Percentiles rank a stretch among this genome's conserved stretches.
These are phyloP conservation scores for Dicroscelio sp. DNA, from an alignment of 2,888 invertebrate species.

Conservation along the genomic window DNA sequence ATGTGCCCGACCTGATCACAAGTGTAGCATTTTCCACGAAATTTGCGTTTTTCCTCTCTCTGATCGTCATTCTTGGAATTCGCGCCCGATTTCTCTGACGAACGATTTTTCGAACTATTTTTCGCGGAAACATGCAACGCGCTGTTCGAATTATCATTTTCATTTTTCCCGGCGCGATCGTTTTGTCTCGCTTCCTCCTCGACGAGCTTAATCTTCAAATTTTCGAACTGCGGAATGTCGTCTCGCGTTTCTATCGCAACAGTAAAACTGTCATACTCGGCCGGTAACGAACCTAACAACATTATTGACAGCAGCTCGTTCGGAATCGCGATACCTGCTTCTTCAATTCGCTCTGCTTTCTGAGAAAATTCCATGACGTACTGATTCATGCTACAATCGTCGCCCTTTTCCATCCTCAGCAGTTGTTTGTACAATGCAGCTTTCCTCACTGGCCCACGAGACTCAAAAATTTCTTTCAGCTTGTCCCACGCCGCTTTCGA, in stretches of 20 bases:
- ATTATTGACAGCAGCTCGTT: constrained; percentile 67
- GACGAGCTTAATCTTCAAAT: constrained; percentile 64
- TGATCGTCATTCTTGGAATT: neutral
- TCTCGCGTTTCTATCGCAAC: constrained; percentile 25
- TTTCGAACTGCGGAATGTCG: constrained; percentile 2
- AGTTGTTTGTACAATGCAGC: constrained; percentile 25
- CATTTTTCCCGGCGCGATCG: constrained; percentile 3
- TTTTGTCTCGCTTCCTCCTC: constrained; percentile 69
- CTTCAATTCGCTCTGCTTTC: constrained; percentile 42
- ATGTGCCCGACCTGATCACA: constrained; percentile 8
- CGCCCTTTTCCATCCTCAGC: constrained; percentile 72
- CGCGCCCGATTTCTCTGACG: no score
- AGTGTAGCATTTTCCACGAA: constrained; percentile 15
- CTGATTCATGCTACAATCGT: constrained; percentile 61
- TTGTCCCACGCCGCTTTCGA: constrained; percentile 53
- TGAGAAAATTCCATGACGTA: constrained; percentile 73
- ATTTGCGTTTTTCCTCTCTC: constrained; percentile 13
- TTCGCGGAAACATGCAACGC: neutral
- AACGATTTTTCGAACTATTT: neutral
- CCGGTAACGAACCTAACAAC: constrained; percentile 25
- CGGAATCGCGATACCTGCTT: constrained; percentile 78
- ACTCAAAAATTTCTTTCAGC: constrained; percentile 66
- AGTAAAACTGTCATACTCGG: constrained; percentile 11
- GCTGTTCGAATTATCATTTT: neutral
- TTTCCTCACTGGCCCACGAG: constrained; percentile 80